Percentiles rank a stretch among this genome's conserved stretches.
These are phyloP conservation scores for Neosilurus mollespiculum DNA, from an alignment of 2,797 vertebrate genomes.

Conservation along the genomic window DNA sequence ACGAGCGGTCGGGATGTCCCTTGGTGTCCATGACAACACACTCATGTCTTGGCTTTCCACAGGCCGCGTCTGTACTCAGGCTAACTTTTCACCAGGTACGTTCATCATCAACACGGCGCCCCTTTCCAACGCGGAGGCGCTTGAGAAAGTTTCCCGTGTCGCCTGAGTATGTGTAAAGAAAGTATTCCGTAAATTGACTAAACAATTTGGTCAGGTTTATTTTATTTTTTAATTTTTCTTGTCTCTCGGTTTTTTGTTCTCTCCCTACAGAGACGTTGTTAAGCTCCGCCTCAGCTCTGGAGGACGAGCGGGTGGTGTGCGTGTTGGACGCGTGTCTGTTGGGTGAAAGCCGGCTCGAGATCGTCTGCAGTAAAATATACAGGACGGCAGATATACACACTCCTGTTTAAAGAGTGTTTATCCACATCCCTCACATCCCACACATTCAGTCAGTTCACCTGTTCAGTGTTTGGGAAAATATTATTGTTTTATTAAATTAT, in stretches of 20 bases:
- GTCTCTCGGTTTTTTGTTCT: neutral
- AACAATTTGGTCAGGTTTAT: neutral
- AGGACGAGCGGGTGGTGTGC: conserved; percentile 76
- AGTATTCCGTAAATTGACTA: neutral
- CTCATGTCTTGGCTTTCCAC: conserved; percentile 76
- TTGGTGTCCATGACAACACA: conserved; percentile 67
- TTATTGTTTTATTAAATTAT: too few relatives aligned
- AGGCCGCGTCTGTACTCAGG: conserved; percentile 68
- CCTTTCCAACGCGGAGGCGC: too few relatives aligned
- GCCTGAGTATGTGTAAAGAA: neutral
- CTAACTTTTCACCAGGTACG: conserved; percentile 69
- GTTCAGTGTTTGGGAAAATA: too few relatives aligned
- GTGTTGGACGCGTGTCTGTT: conserved; percentile 86
- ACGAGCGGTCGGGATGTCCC: conserved; percentile 64
- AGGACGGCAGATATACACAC: conserved; percentile 66
- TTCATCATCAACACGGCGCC: too few relatives aligned
- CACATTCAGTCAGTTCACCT: too few relatives aligned
- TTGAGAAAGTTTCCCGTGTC: neutral
- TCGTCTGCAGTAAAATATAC: conserved; percentile 84
- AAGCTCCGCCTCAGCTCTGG: conserved; percentile 73
- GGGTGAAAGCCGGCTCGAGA: conserved; percentile 79
- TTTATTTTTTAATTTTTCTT: neutral
- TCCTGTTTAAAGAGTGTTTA: neutral
- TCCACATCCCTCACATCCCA: too few relatives aligned
- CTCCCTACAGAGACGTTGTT: conserved; percentile 76